Evolutionary conservation across 2,113 vertebrate genomes (phyloP), one percentile per base, ranked within the genome.

Genomic region (Uropsilus gracilis): DNA sequence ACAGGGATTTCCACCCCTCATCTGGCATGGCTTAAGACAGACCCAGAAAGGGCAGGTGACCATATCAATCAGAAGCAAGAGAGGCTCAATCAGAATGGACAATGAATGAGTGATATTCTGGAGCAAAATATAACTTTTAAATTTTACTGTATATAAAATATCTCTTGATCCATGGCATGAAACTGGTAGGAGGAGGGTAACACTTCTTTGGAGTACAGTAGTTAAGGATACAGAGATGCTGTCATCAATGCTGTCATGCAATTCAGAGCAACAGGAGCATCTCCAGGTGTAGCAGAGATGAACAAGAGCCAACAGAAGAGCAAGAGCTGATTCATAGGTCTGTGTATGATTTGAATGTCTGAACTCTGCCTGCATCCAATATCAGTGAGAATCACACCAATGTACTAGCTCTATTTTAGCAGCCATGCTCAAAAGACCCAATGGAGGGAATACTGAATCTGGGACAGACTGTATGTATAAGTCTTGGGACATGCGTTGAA

Each of bases 71-170:
- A 77, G 37, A 82, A 22, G 26, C 39, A 86, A 44, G 73, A 76
- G 30, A 59, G 22, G 30, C 50, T n/a, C 6, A 57, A 6, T 59
- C 28, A 59, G n/a, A 76, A 59, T 37, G 24, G 17, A 66, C 17
- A 63, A 66, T n/a, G 11, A 12, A 8, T 6, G 24, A 53, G 6
- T 30, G 84, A 22, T 3, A n/a, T 63, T 50, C 5, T 18, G 5
- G 30, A 44, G 4, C 1, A 8, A 28, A 11, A 4, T 11, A 8
- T 32, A 14, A 9, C 4, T n/a, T n/a, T n/a, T n/a, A n/a, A n/a
- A n/a, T n/a, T n/a, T n/a, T 57, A 11, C 37, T 32, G n/a, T n/a
- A n/a, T 59, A 9, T 48, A 12, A 53, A 72, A 14, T 6, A n/a
- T 20, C 76, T 14, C 18, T 16, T 81, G 71, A 34, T 14, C 34